Evolutionary conservation across 2,113 vertebrate species (phyloP).

Genomic region (Gobio gobio): DNA sequence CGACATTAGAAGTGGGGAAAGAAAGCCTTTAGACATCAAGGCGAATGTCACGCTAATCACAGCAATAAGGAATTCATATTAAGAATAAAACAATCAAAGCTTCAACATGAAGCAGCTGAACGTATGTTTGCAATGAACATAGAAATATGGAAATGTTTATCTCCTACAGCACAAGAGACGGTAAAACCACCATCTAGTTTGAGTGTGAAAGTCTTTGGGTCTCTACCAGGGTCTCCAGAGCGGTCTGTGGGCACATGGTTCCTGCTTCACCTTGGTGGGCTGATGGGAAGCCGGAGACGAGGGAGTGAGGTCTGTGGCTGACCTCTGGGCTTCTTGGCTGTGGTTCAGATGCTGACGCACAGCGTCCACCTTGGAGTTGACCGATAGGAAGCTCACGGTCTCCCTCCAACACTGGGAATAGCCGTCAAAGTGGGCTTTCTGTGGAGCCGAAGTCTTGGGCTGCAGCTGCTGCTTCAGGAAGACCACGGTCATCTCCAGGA

Average conservation of each 20-base stretch:
- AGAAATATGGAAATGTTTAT: slow-evolving; percentile 53
- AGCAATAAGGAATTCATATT: background rate
- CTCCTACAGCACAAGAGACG: slow-evolving; percentile 54
- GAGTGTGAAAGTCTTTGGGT: slow-evolving; percentile 30
- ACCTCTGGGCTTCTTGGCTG: slow-evolving; percentile 42
- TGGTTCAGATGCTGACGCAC: slow-evolving; percentile 48
- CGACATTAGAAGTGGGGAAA: slow-evolving; percentile 15
- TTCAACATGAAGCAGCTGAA: slow-evolving; percentile 54
- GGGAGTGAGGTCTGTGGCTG: background rate
- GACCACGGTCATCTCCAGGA: slow-evolving; percentile 77
- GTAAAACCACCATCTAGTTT: slow-evolving; percentile 55
- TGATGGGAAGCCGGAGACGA: slow-evolving; percentile 16
- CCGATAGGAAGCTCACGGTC: slow-evolving; percentile 74
- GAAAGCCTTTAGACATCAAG: background rate
- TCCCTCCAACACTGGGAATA: slow-evolving; percentile 65
- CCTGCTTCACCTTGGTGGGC: slow-evolving; percentile 63
- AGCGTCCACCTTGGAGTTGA: slow-evolving; percentile 68
- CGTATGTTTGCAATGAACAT: background rate
- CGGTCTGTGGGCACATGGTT: slow-evolving; percentile 23
- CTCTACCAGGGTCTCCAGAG: slow-evolving; percentile 83
- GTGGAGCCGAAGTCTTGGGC: slow-evolving; percentile 40
- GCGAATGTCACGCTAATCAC: background rate
- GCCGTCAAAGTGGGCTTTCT: slow-evolving; percentile 71
- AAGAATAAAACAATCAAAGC: background rate
- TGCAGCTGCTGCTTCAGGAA: slow-evolving; percentile 69